phyloP scores from a whole-genome alignment of 2,113 vertebrate species.

The Oryzias melastigma region DNA sequence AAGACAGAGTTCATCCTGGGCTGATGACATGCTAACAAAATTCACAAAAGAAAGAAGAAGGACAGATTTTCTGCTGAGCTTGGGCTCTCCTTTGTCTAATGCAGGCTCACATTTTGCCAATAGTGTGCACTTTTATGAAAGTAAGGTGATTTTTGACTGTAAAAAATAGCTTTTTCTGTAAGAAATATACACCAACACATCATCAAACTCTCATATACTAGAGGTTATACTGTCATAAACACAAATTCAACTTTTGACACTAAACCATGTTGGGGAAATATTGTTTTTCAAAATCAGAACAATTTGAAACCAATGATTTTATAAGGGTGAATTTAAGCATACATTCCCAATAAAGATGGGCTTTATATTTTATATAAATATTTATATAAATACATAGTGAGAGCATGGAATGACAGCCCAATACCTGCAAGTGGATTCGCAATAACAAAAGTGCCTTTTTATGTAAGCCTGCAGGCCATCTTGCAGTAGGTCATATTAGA shows the following conservation, averaged over 20 bases:
- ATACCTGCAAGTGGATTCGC: slow-evolving; percentile 2
- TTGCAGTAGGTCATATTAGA: slow-evolving; percentile 11
- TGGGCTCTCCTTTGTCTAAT: background rate
- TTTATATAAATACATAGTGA: background rate
- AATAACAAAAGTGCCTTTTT: slow-evolving; percentile 13
- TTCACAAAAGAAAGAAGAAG: slow-evolving; percentile 2
- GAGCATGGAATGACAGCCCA: background rate
- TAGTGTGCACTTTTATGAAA: background rate
- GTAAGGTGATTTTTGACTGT: too few species aligned
- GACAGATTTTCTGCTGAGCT: background rate
- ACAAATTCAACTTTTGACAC: too few species aligned
- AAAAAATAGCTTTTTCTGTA: too few species aligned
- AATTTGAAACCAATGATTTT: too few species aligned
- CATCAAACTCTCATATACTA: too few species aligned
- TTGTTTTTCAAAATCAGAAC: too few species aligned
- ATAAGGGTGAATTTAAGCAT: too few species aligned
- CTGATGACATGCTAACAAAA: slow-evolving; percentile 33
- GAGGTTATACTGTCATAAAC: too few species aligned
- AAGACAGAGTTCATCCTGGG: slow-evolving; percentile 19
- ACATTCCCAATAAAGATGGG: background rate
- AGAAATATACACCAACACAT: too few species aligned
- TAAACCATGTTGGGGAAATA: too few species aligned
- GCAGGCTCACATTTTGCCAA: slow-evolving; percentile 4
- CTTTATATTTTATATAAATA: background rate
- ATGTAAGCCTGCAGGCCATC: background rate